phyloP scores from a whole-genome alignment of 2,113 vertebrate species.

The Machaerirhynchus nigripectus region DNA sequence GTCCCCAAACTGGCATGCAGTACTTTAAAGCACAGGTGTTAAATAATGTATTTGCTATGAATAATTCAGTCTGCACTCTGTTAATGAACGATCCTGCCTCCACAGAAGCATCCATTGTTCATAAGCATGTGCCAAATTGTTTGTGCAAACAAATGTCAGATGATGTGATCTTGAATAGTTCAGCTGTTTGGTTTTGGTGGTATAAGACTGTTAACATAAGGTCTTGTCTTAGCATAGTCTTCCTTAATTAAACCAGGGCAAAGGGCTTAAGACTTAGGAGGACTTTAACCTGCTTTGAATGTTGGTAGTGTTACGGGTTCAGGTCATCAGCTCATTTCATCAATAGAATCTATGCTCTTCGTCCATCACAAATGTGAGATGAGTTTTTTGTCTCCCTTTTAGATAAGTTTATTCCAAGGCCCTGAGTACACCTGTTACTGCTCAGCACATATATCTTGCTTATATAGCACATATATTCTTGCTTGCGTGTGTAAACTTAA shows the following conservation, averaged over 20 bases:
- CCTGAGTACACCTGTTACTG: not conserved
- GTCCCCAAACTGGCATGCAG: not conserved
- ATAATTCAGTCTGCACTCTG: slow-evolving; percentile 13
- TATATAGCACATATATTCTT: too few relatives aligned
- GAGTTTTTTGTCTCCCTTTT: not conserved
- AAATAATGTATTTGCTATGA: slow-evolving; percentile 57
- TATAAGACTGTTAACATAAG: not conserved
- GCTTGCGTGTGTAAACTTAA: not conserved
- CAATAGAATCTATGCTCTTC: not conserved
- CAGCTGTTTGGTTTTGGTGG: not conserved
- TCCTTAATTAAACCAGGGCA: not conserved
- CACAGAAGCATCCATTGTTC: not conserved
- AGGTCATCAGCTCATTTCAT: not conserved
- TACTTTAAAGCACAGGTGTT: not conserved
- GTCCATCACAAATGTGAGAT: not conserved
- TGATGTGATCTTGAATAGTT: not conserved
- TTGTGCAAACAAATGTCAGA: slow-evolving; percentile 4
- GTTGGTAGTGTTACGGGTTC: not conserved
- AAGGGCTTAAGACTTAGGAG: not conserved
- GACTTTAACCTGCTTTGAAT: not conserved
- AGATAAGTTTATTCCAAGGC: not conserved
- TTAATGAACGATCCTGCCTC: slow-evolving; percentile 22
- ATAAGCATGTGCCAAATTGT: not conserved
- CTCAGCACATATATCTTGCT: not conserved
- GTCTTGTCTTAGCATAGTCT: not conserved